These are phyloP conservation scores for Shargacucullia verbasci DNA, from an alignment of 2,888 invertebrate genomes.

Conservation along the genomic window DNA sequence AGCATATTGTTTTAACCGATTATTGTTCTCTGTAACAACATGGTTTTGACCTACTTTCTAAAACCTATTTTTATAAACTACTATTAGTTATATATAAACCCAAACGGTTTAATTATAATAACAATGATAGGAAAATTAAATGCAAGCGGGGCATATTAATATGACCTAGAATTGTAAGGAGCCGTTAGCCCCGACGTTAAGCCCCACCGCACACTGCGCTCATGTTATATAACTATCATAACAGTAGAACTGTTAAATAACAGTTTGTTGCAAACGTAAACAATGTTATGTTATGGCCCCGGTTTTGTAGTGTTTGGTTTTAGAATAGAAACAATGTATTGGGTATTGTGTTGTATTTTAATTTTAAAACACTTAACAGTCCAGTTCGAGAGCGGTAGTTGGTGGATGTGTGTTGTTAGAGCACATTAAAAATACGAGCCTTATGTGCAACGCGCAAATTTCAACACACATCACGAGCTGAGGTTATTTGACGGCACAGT, in stretches of 20 bases:
- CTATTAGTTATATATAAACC: conserved; percentile 25
- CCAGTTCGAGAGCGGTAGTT: no score
- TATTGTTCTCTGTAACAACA: no score
- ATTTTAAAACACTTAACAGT: conserved; percentile 27
- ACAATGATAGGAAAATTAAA: conserved; percentile 68
- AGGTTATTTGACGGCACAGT: no score
- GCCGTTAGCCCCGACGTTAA: conserved; percentile 32
- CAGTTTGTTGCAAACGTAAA: conserved; percentile 11
- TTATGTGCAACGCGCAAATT: no score
- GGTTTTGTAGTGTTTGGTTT: conserved; percentile 25
- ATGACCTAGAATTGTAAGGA: conserved; percentile 60
- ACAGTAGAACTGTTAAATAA: conserved; percentile 5
- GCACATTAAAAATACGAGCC: no score
- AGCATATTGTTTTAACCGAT: no score
- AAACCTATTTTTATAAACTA: conserved; percentile 5
- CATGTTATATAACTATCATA: conserved; percentile 1
- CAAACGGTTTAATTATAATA: conserved; percentile 63
- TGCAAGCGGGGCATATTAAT: conserved; percentile 62
- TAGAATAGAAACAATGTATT: conserved; percentile 31
- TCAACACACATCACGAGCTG: no score
- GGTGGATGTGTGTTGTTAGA: no score
- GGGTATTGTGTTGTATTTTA: conserved; percentile 30
- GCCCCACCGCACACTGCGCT: conserved; percentile 34
- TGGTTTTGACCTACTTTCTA: no score
- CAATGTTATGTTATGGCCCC: conserved; percentile 18